Evolutionary conservation across 1,140 invertebrate genomes (phyloP), one percentile per base, ranked within the genome.

Genomic region (Episyrphus balteatus): DNA sequence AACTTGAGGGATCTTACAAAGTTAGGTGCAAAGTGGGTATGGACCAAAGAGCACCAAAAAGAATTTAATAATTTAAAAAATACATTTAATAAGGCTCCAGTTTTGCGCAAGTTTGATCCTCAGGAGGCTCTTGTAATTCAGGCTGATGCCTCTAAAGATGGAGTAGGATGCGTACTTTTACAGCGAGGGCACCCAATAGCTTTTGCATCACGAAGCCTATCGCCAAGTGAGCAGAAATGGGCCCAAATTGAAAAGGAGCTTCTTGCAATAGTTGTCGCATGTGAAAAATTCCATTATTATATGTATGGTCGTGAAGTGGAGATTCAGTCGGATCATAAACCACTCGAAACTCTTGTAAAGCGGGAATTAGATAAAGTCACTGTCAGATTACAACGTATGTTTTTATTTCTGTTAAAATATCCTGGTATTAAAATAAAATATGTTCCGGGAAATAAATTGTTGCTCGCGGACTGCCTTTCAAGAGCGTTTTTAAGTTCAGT

Each of bases 291-390:
- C 51, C 47, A 55, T 50, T 18, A 55, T 50, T 30, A 64, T 66
- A 54, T 1, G 50, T 61, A 2, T 56, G n/a, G n/a, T n/a, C n/a
- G n/a, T n/a, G n/a, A n/a, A n/a, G n/a, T n/a, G n/a, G n/a, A n/a
- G n/a, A n/a, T 70, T 1, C 53, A 72, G 50, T 71, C 65, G 1
- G 71, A 74, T 48, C 70, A 75, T 46, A 70, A 69, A 47, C 68
- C 70, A 14, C 36, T 74, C 13, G 61, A 66, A 41, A 41, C 49
- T 2, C 61, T 73, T 17, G 56, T 66, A 36, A 56, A 55, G 32
- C 66, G 68, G 42, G 42, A 53, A 10, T 37, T 72, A 36, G 34
- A 55, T 19, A 51, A 54, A 39, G 54, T 54, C 40, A 55, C 68
- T 13, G 43, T 51, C 18, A 50, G 62, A 52, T 41, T 69, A 26